These are phyloP conservation scores for Andrena fulva DNA, from an alignment of 2,888 invertebrate species.

Conservation along the genomic window DNA sequence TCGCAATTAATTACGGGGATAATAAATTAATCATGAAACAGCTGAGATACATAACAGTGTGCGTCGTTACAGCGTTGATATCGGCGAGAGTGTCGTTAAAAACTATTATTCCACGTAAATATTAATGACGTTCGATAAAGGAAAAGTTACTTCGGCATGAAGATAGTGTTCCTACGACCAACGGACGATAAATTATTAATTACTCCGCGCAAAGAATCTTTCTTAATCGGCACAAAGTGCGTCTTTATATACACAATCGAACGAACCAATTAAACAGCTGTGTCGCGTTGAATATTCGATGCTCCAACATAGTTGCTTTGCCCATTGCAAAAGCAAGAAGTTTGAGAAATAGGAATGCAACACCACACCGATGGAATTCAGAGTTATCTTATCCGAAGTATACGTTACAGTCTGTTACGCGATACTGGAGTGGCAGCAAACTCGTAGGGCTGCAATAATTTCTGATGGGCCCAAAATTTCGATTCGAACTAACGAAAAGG, in stretches of 20 bases:
- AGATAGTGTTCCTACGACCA: background rate
- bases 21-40: conserved; percentile 41
- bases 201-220: background rate
- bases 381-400: conserved; percentile 76
- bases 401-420: conserved; percentile 66
- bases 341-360: conserved; percentile 56
- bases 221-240: background rate
- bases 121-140: conserved; percentile 1
- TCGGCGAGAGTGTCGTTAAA: background rate
- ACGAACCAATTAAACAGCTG: background rate
- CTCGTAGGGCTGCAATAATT: conserved; percentile 60
- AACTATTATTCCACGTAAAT: conserved; percentile 16
- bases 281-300: conserved; percentile 14
- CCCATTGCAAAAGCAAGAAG: conserved; percentile 37
- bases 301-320: conserved; percentile 43
- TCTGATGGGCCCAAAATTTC: conserved; percentile 72
- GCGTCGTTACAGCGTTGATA: background rate
- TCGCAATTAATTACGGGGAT: conserved; percentile 32
- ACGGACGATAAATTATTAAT: conserved; percentile 1
- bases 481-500: background rate
- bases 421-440: conserved; percentile 64
- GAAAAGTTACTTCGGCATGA: background rate
- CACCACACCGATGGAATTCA: conserved; percentile 63
- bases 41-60: background rate
- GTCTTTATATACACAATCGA: background rate